Percentiles rank a stretch among this genome's conserved stretches.
phyloP scores from a whole-genome alignment of 1,140 invertebrate genomes.

The Megalonaias nervosa region DNA sequence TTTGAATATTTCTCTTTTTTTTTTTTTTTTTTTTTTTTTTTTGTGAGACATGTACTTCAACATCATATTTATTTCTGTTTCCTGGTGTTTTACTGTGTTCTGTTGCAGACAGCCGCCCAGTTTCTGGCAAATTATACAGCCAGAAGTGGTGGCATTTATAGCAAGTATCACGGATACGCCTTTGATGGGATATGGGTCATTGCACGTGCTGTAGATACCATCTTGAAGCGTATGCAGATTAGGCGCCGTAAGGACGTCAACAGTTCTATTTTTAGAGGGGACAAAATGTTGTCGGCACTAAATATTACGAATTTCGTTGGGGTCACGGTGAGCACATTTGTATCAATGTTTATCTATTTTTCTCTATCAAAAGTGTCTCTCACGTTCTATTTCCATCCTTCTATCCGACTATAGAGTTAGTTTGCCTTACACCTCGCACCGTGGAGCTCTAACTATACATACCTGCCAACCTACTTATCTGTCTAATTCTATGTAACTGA shows the following conservation, averaged over 20 bases:
- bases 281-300: constrained; percentile 88
- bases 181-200: constrained; percentile 99
- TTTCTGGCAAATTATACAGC: constrained; percentile 89
- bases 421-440: background rate
- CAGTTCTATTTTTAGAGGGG: constrained; percentile 89
- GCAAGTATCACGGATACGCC: constrained; percentile 96
- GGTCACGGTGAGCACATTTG: constrained; percentile 82
- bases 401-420: background rate
- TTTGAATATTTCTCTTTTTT: no score
- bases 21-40: no score
- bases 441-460: background rate
- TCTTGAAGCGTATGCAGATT: constrained; percentile 29
- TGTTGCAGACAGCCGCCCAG: constrained; percentile 85
- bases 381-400: background rate
- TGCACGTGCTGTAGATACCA: constrained; percentile 73
- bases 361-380: background rate
- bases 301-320: constrained; percentile 94
- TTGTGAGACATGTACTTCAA: no score
- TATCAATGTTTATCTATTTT: background rate
- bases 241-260: constrained; percentile 71
- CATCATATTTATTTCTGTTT: background rate
- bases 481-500: background rate
- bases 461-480: background rate
- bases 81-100: background rate
- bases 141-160: constrained; percentile 85